phyloP scores from a whole-genome alignment of 2,888 invertebrate species.

The Mythimna impura region DNA sequence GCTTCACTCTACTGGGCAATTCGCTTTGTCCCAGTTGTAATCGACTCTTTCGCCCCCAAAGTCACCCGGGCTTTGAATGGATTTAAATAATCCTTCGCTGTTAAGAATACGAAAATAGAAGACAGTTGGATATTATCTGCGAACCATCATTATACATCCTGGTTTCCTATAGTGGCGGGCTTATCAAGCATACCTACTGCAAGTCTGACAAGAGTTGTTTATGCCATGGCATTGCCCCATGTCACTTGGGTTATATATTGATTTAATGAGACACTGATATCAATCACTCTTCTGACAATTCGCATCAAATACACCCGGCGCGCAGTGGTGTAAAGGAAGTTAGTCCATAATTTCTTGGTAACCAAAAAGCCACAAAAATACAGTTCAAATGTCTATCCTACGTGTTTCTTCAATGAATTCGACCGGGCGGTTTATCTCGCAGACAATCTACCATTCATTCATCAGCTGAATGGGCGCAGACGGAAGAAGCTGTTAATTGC shows the following conservation, averaged over 20 bases:
- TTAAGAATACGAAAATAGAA: too few species aligned
- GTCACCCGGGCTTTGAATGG: too few species aligned
- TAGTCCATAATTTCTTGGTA: neutral
- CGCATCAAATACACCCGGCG: neutral
- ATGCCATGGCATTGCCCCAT: neutral
- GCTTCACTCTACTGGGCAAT: neutral
- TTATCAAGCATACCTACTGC: neutral
- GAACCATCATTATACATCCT: too few species aligned
- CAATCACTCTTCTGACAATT: neutral
- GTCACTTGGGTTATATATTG: neutral
- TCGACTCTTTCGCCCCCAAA: too few species aligned
- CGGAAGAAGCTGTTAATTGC: conserved; percentile 50
- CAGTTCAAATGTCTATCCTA: neutral
- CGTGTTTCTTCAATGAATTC: neutral
- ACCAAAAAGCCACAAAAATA: neutral
- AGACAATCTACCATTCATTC: conserved; percentile 50
- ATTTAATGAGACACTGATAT: neutral
- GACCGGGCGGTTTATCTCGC: conserved; percentile 21
- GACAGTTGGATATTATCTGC: too few species aligned
- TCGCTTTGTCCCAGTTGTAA: neutral
- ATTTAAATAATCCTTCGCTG: too few species aligned
- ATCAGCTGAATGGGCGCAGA: conserved; percentile 38
- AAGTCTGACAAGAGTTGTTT: neutral
- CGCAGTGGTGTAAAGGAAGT: neutral
- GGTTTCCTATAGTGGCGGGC: neutral